Conservation (phyloP, 1,140 invertebrate species). For the Idris sp. region DNA sequence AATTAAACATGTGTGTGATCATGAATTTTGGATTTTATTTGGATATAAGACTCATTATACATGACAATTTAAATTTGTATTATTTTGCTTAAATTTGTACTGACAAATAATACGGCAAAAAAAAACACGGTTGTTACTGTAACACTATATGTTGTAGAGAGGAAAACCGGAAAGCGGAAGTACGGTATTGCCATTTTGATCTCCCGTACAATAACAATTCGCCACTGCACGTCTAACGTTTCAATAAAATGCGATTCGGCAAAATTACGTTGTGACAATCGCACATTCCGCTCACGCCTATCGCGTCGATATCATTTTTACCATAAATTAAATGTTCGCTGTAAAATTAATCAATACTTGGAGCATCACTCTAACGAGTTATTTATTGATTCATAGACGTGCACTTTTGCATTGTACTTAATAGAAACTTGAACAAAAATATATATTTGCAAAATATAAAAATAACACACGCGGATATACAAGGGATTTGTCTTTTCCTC, state of each 20-base stretch:
- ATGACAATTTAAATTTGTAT: too few species aligned
- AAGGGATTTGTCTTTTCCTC: not conserved
- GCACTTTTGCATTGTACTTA: not conserved
- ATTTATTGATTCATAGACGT: slow-evolving; percentile 26
- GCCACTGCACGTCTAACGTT: not conserved
- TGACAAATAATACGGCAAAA: too few species aligned
- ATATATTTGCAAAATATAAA: too few species aligned
- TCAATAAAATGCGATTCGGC: slow-evolving; percentile 18
- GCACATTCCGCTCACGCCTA: slow-evolving; percentile 3
- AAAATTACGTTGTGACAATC: not conserved
- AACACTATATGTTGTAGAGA: slow-evolving; percentile 1
- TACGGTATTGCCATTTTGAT: slow-evolving; percentile 18
- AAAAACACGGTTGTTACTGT: slow-evolving; percentile 11
- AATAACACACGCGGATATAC: too few species aligned
- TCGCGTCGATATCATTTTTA: slow-evolving; percentile 6
- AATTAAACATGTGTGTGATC: too few species aligned
- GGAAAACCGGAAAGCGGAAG: slow-evolving; percentile 3
- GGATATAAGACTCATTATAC: too few species aligned
- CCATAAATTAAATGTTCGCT: slow-evolving; percentile 10
- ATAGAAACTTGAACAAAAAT: too few species aligned
- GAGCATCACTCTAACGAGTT: slow-evolving; percentile 13
- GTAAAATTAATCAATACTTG: slow-evolving; percentile 36
- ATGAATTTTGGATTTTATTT: too few species aligned
- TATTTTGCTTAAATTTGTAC: too few species aligned
- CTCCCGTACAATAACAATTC: slow-evolving; percentile 4